Conservation (phyloP, 1,140 invertebrate genomes). For the Diorhabda sublineata region DNA sequence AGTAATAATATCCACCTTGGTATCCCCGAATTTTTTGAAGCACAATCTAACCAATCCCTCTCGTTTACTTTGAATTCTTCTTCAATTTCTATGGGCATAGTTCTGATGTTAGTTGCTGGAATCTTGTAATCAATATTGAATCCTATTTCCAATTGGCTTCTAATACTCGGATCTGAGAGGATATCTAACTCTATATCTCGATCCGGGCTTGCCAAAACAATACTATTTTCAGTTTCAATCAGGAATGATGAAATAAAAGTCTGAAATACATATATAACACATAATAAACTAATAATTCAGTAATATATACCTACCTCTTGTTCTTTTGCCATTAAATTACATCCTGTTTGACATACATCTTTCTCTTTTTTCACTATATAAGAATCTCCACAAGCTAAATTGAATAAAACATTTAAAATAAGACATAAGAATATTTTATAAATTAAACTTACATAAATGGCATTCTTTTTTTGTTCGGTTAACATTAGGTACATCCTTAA, state of each 20-base stretch:
- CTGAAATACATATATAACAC: slow-evolving; percentile 4
- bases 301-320: slow-evolving; percentile 20
- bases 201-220: slow-evolving; percentile 33
- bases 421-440: background rate
- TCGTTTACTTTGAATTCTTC: slow-evolving; percentile 20
- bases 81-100: slow-evolving; percentile 36
- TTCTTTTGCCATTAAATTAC: slow-evolving; percentile 31
- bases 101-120: slow-evolving; percentile 36
- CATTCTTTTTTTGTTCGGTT: slow-evolving; percentile 32
- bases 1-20: slow-evolving; percentile 34
- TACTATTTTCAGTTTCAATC: slow-evolving; percentile 25
- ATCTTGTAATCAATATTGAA: slow-evolving; percentile 39
- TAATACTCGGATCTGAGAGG: slow-evolving; percentile 34
- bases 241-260: slow-evolving; percentile 28
- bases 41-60: slow-evolving; percentile 39
- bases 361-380: slow-evolving; percentile 27
- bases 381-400: slow-evolving; percentile 35
- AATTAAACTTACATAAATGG: slow-evolving; percentile 28
- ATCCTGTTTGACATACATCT: slow-evolving; percentile 31
- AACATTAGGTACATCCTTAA: slow-evolving; percentile 28
- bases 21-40: slow-evolving; percentile 36
- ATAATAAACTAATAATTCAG: background rate
- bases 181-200: slow-evolving; percentile 34
- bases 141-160: slow-evolving; percentile 34
- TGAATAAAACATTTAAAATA: slow-evolving; percentile 8